Conservation (phyloP, 2,888 invertebrate species). For the Sarcophaga rosellei region DNA sequence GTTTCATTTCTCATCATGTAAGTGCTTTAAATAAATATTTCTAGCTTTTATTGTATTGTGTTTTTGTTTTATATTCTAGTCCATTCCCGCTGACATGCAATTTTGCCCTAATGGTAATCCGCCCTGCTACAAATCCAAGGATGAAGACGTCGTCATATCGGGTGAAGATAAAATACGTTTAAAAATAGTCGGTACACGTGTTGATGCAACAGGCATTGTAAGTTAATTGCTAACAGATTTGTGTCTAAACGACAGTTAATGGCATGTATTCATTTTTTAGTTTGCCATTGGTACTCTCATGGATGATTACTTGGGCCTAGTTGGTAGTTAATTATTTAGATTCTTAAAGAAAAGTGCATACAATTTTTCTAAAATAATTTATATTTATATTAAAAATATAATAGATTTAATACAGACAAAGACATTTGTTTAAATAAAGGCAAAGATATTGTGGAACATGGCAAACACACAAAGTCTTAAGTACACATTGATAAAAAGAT, state of each 20-base stretch:
- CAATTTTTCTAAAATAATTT: constrained; percentile 35
- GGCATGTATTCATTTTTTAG: constrained; percentile 83
- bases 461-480: no score
- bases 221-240: constrained; percentile 81
- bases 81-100: constrained; percentile 99
- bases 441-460: no score
- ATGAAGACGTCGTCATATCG: constrained; percentile 98
- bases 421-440: neutral
- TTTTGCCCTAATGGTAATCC: constrained; percentile 99
- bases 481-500: no score
- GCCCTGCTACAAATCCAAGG: constrained; percentile 98
- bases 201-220: constrained; percentile 99
- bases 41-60: neutral
- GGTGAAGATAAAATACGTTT: constrained; percentile 98
- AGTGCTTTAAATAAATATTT: constrained; percentile 79
- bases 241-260: constrained; percentile 7
- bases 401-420: constrained; percentile 57
- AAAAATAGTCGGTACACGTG: constrained; percentile 99
- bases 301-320: constrained; percentile 98
- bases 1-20: constrained; percentile 98
- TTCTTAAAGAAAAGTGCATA: constrained; percentile 18
- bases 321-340: constrained; percentile 79
- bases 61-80: constrained; percentile 83
- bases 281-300: constrained; percentile 99
- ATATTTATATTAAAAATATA: constrained; percentile 52